These are phyloP conservation scores for Xenentodon cancila DNA, from an alignment of 2,797 vertebrate species.

Conservation along the genomic window DNA sequence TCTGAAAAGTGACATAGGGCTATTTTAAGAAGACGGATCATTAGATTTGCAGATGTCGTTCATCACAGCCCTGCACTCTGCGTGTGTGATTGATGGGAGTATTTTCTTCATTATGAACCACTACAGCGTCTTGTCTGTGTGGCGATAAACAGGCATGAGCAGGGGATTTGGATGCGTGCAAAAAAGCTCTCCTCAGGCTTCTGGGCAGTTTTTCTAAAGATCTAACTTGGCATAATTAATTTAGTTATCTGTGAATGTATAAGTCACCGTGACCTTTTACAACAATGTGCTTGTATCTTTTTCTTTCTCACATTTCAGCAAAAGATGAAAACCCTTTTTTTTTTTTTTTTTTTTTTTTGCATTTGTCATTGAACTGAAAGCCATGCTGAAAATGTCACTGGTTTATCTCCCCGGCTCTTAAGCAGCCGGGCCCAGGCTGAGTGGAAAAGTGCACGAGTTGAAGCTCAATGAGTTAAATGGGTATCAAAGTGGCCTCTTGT, in stretches of 20 bases:
- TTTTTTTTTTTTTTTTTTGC: conserved; percentile 24
- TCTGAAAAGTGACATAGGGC: conserved; percentile 46
- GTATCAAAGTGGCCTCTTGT: conserved; percentile 61
- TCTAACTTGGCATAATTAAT: conserved; percentile 77
- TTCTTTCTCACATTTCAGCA: conserved; percentile 50
- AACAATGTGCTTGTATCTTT: conserved; percentile 68
- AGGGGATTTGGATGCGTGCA: conserved; percentile 61
- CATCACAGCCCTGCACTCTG: conserved; percentile 44
- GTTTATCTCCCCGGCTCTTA: conserved; percentile 57
- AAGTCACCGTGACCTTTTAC: conserved; percentile 82
- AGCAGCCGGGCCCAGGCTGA: conserved; percentile 33
- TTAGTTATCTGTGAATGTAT: conserved; percentile 80
- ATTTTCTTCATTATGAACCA: conserved; percentile 62
- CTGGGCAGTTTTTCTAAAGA: conserved; percentile 46
- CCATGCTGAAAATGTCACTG: conserved; percentile 75
- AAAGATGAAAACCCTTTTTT: conserved; percentile 56
- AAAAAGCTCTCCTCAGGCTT: conserved; percentile 50
- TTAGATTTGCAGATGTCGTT: conserved; percentile 72
- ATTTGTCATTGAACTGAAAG: conserved; percentile 70
- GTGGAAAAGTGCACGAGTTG: conserved; percentile 38
- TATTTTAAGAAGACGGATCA: conserved; percentile 73
- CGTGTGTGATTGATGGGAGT: conserved; percentile 74
- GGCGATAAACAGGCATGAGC: conserved; percentile 57
- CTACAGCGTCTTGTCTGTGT: conserved; percentile 16
- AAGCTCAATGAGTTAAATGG: conserved; percentile 50